phyloP scores from a whole-genome alignment of 2,797 vertebrate species.

The Chelon auratus region DNA sequence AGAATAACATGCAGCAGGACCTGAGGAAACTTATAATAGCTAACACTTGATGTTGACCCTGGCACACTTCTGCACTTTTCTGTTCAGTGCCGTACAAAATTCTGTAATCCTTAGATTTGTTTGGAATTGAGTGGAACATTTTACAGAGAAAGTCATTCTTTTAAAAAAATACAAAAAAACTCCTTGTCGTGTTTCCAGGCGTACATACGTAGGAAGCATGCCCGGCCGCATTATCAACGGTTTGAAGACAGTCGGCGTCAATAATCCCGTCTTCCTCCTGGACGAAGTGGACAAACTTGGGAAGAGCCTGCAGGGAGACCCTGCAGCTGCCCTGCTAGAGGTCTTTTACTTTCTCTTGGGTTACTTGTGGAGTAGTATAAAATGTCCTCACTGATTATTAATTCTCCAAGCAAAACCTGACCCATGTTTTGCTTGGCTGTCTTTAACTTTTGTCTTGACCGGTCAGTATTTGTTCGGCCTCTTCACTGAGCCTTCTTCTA shows the following conservation, averaged over 20 bases:
- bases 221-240: slow-evolving; percentile 97
- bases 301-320: slow-evolving; percentile 96
- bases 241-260: slow-evolving; percentile 92
- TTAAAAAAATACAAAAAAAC: neutral
- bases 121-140: neutral
- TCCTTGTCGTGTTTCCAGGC: slow-evolving; percentile 76
- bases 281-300: slow-evolving; percentile 98
- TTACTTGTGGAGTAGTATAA: neutral
- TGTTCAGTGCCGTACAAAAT: neutral
- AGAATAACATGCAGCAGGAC: too few relatives aligned
- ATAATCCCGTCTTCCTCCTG: slow-evolving; percentile 96
- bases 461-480: neutral
- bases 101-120: neutral
- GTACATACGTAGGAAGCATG: slow-evolving; percentile 98
- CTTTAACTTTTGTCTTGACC: neutral
- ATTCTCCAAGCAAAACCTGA: neutral
- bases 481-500: neutral
- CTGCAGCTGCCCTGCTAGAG: slow-evolving; percentile 96
- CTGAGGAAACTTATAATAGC: too few relatives aligned
- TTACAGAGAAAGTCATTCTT: neutral
- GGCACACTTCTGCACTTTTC: neutral
- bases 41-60: too few relatives aligned
- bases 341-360: slow-evolving; percentile 48
- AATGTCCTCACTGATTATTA: neutral
- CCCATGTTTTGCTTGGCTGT: neutral